Evolutionary conservation across 1,140 invertebrate genomes (phyloP), one percentile per base, ranked within the genome.

Genomic region (Bombus affinis): DNA sequence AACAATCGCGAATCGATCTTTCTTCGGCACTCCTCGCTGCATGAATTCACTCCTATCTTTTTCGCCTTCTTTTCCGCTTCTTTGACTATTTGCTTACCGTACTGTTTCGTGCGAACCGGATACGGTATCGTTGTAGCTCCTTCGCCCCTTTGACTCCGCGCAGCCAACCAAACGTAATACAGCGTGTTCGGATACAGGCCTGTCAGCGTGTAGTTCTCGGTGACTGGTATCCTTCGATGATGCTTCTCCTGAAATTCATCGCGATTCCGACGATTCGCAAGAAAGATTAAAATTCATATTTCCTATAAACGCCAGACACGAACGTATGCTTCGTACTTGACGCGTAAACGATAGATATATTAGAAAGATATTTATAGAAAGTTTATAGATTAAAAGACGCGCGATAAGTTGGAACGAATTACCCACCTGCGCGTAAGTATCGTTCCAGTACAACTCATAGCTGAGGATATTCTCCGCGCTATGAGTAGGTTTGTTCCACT

Each of bases 371-470:
- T 8, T 53, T 22, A 8, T 2, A 22, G 47, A 53, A 22, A 22
- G 18, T 22, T 22, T 2, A 22, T 8, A 22, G 18, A 53, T 22
- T 0, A 0, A 1, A 53, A 8, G 18, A 22, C 1, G 5, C 47
- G 18, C 5, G 47, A 22, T 8, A 25, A 5, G 2, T 9, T 1
- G 59, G 0, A n/a, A 62, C 12, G 3, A 12, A 47, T 80, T 59
- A 6, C 42, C 95, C 94, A 98, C 97, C 96, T 98, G 98, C 18
- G 98, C 97, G 92, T 98, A 99, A 39, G 98, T 99, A 93, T 99
- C 98, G 95, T 99, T 99, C 98, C 98, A 99, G 93, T 99, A 99
- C 5, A 99, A 96, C 95, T 99, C 98, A 95, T 99, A 99, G 91
- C 98, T 98, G 68, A 98, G 97, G 93, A 99, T 99, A 94, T 97